Conservation (phyloP, 2,888 invertebrate species). For the Brachyopa scutellaris region DNA sequence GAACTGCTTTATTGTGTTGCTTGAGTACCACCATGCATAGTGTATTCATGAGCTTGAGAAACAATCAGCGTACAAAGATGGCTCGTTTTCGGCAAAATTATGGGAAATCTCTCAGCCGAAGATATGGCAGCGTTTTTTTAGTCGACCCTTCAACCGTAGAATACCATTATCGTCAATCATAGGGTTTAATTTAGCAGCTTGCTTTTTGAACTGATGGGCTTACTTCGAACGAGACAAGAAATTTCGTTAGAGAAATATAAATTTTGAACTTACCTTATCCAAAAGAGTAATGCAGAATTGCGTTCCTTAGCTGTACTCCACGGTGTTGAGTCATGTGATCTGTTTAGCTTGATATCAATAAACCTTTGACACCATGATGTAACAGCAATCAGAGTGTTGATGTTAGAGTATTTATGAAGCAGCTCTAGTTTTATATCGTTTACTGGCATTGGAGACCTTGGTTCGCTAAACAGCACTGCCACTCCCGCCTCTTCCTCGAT, state of each 20-base stretch:
- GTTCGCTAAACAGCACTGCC: neutral
- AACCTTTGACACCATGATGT: neutral
- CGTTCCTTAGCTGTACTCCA: constrained; percentile 15
- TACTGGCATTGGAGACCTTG: neutral
- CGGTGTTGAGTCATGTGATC: neutral
- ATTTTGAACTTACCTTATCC: constrained; percentile 28
- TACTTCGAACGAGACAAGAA: constrained; percentile 12
- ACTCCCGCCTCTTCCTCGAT: no score
- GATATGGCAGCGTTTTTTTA: neutral
- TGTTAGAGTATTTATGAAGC: constrained; percentile 24
- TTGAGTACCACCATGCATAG: constrained; percentile 29
- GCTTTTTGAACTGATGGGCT: neutral
- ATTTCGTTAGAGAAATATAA: constrained; percentile 17
- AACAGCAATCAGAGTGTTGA: constrained; percentile 20
- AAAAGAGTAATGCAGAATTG: neutral
- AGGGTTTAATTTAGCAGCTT: constrained; percentile 28
- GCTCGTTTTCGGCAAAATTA: constrained; percentile 21
- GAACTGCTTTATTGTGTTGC: neutral
- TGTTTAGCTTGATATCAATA: neutral
- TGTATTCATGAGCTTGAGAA: neutral
- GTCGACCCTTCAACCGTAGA: constrained; percentile 24
- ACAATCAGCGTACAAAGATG: neutral
- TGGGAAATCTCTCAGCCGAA: constrained; percentile 10
- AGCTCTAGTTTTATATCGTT: neutral
- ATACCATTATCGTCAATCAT: constrained; percentile 15